A percentile compares a stretch with the other conserved stretches of the same genome.
These are phyloP conservation scores for Drosophila arawakana DNA, from an alignment of 1,140 invertebrate species.

Conservation along the genomic window DNA sequence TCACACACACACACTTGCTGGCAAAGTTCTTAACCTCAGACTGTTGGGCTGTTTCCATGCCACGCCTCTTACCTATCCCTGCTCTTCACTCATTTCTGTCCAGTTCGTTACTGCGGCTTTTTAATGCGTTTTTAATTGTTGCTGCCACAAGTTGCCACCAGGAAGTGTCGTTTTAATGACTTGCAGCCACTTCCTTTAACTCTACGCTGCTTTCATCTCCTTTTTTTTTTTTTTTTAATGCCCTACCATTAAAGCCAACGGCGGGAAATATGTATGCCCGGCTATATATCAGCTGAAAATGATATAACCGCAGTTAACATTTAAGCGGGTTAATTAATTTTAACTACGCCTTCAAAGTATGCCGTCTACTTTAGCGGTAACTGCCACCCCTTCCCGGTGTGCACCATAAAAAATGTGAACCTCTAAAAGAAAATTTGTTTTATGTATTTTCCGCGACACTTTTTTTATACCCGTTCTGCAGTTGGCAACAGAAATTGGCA, in stretches of 20 bases:
- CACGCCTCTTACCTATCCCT: neutral
- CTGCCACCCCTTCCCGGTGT: neutral
- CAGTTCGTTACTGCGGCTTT: slow-evolving; percentile 29
- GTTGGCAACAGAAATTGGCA: slow-evolving; percentile 70
- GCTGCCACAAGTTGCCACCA: slow-evolving; percentile 23
- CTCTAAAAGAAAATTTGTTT: slow-evolving; percentile 30
- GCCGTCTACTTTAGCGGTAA: slow-evolving; percentile 1
- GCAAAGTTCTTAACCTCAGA: slow-evolving; percentile 21
- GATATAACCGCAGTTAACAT: slow-evolving; percentile 28
- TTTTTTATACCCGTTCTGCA: slow-evolving; percentile 49
- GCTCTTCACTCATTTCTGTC: neutral
- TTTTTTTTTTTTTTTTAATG: slow-evolving; percentile 64
- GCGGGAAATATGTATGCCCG: slow-evolving; percentile 11
- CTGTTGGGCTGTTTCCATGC: neutral
- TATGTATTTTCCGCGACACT: slow-evolving; percentile 48
- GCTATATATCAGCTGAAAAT: slow-evolving; percentile 48
- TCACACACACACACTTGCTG: slow-evolving; percentile 51
- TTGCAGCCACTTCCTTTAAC: slow-evolving; percentile 6
- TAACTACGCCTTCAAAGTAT: slow-evolving; percentile 44
- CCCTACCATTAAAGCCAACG: slow-evolving; percentile 50
- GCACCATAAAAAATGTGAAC: slow-evolving; percentile 22
- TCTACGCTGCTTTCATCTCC: slow-evolving; percentile 7
- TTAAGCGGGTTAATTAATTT: slow-evolving; percentile 78
- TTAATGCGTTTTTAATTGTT: slow-evolving; percentile 80
- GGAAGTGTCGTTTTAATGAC: slow-evolving; percentile 61